Percentiles rank a stretch among this genome's conserved stretches.
Evolutionary conservation across 2,888 invertebrate genomes (phyloP).

Genomic region (Eristalis tenax): DNA sequence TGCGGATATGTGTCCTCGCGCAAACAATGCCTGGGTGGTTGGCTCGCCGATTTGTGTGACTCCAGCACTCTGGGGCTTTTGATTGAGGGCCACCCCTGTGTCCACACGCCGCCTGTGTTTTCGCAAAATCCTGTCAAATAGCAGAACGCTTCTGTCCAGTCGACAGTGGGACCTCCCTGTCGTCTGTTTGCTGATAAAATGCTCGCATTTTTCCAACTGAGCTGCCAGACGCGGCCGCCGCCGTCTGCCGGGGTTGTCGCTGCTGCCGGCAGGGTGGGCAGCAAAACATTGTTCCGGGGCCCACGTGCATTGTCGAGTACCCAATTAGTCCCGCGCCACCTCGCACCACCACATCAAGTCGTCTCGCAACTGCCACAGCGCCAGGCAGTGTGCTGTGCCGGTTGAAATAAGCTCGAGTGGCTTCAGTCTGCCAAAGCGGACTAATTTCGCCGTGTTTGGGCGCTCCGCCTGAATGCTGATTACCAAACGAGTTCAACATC

Average conservation of each 20-base stretch:
- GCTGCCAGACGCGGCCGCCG: neutral
- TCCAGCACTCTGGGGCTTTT: too few species aligned
- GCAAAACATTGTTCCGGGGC: slow-evolving; percentile 20
- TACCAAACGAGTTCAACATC: slow-evolving; percentile 19
- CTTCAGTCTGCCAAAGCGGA: slow-evolving; percentile 28
- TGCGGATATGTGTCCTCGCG: slow-evolving; percentile 22
- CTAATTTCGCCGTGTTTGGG: slow-evolving; percentile 20
- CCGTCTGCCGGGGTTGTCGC: neutral
- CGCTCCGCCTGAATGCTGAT: neutral
- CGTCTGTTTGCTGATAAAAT: slow-evolving; percentile 44
- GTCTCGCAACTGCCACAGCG: slow-evolving; percentile 1
- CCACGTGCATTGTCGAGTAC: slow-evolving; percentile 61
- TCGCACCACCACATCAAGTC: neutral
- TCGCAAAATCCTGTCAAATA: slow-evolving; percentile 40
- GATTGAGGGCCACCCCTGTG: neutral
- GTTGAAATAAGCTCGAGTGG: slow-evolving; percentile 16
- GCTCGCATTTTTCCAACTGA: slow-evolving; percentile 36
- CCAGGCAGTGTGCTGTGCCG: slow-evolving; percentile 5
- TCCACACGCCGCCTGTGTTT: neutral
- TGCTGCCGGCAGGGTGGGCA: neutral
- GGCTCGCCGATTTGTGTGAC: too few species aligned
- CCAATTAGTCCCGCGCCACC: slow-evolving; percentile 53
- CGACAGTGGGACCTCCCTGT: neutral
- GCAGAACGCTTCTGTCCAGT: slow-evolving; percentile 31
- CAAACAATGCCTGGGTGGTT: slow-evolving; percentile 29